Conservation (phyloP, 2,113 vertebrate species). For the Lophotis ruficrista region DNA sequence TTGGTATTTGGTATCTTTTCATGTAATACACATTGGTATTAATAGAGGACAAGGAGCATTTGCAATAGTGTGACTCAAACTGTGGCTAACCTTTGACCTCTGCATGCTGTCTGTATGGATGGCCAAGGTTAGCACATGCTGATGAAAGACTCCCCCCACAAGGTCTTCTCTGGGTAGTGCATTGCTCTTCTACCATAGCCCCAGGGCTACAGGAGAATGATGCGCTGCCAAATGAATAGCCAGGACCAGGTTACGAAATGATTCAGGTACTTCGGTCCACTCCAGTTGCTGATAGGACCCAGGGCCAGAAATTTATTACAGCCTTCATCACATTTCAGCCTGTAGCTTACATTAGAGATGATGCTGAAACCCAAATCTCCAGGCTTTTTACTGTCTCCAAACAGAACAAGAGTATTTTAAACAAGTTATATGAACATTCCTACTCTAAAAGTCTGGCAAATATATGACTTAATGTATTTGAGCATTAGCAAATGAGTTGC, state of each 20-base stretch:
- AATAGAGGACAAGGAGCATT: not conserved
- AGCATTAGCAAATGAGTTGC: not conserved
- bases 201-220: fast-evolving
- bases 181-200: not conserved
- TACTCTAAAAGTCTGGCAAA: not conserved
- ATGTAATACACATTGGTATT: not conserved
- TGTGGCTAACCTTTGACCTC: not conserved
- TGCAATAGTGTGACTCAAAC: not conserved
- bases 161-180: not conserved
- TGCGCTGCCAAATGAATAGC: not conserved
- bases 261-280: not conserved
- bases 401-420: not conserved
- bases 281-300: not conserved
- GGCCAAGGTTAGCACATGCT: not conserved
- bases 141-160: not conserved
- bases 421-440: not conserved
- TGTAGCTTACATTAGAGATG: not conserved
- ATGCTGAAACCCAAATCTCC: not conserved
- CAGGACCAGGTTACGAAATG: not conserved
- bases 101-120: not conserved
- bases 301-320: not conserved
- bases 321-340: not conserved
- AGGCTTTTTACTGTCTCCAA: not conserved
- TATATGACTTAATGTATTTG: not conserved
- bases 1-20: not conserved